These are phyloP conservation scores for Sapajus apella DNA, from an alignment of 2,113 vertebrate species.

Conservation along the genomic window DNA sequence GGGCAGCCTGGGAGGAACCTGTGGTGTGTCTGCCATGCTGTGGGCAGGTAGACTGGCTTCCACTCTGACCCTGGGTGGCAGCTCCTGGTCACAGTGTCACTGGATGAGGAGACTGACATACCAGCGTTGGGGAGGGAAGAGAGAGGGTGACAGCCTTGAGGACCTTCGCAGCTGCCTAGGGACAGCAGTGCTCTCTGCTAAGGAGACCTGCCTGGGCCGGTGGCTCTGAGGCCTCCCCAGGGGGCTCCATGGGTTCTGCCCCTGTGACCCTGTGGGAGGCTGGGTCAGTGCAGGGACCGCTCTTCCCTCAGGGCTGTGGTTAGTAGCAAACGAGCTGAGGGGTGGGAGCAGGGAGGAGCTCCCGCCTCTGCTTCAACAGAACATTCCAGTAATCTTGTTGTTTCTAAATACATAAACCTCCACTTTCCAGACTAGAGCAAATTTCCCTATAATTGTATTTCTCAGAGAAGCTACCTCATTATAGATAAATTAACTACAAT, in stretches of 20 bases:
- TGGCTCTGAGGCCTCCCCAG: not conserved
- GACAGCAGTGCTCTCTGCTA: not conserved
- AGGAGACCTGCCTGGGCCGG: not conserved
- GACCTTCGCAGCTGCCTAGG: not conserved
- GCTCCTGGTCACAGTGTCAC: not conserved
- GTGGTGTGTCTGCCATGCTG: not conserved
- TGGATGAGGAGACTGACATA: not conserved
- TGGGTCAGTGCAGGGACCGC: not conserved
- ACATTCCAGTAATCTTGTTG: not conserved
- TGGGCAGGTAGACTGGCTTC: not conserved
- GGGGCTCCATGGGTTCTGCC: not conserved
- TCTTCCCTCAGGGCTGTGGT: not conserved
- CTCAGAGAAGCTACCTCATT: not conserved
- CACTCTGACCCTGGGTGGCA: not conserved
- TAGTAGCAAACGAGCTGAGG: not conserved
- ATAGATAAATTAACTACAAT: not conserved
- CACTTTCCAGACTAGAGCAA: not conserved
- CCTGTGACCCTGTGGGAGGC: not conserved
- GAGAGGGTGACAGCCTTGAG: not conserved
- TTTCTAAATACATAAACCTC: not conserved
- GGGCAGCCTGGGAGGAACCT: not conserved
- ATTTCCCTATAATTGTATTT: not conserved
- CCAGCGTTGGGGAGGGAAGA: rapidly evolving
- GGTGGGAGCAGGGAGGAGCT: not conserved
- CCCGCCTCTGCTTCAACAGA: not conserved